Evolutionary conservation across 2,888 invertebrate species (phyloP), one percentile per base, ranked within the genome.

Genomic region (Prenolepis imparis): DNA sequence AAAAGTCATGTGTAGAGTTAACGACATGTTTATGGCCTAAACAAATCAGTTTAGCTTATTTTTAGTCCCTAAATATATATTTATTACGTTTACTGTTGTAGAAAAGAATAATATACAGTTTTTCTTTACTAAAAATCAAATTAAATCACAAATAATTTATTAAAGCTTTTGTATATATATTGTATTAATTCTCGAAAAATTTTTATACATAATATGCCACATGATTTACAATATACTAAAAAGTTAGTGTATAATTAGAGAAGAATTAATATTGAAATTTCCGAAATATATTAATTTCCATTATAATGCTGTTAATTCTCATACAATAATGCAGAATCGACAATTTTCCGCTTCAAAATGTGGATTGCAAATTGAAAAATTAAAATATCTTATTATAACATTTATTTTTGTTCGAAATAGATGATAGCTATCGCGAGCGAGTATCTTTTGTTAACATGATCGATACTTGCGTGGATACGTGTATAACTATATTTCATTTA

Each of bases 61-160:
- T 70, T 36, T 32, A n/a, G 3, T 39, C 1, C 11, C 6, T 21
- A n/a, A 2, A 21, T 28, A 28, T 18, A n/a, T 48, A 9, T 52
- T 52, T 32, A n/a, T 32, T 44, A n/a, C 24, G 24, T 44, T 77
- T 28, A 21, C 32, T 21, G 5, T 44, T 59, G 11, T 52, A 21
- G 12, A 9, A 39, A 39, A 75, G 24, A 48, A 68, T 21, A 18
- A 48, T 48, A 12, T 68, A 36, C 1, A 39, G 15, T 32, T 12
- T 32, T 15, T 18, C 18, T 18, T 24, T 3, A 21, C 4, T 11
- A 32, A 52, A 18, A 68, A 39, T 24, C 32, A n/a, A 57, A 41
- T 68, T 59, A 59, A 80, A 24, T 59, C 32, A n/a, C 44, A 4
- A 72, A 72, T 78, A 59, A 70, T 59, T 80, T 44, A 44, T n/a